Evolutionary conservation across 2,888 invertebrate genomes (phyloP).

Genomic region (Colletes collaris): DNA sequence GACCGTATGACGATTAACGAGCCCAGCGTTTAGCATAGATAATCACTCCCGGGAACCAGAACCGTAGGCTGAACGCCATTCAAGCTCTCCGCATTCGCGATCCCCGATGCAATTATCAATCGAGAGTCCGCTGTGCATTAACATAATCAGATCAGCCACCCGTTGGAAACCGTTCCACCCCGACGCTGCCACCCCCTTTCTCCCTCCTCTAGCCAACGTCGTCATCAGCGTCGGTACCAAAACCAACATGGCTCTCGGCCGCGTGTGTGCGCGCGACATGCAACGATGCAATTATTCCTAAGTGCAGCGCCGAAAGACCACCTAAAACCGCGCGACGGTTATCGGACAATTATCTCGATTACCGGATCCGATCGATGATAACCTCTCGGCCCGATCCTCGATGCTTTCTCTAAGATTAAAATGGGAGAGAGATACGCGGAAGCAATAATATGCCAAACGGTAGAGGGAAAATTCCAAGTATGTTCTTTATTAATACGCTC

Average conservation of each 20-base stretch:
- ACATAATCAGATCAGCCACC: constrained; percentile 77
- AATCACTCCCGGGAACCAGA: constrained; percentile 76
- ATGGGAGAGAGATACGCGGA: neutral
- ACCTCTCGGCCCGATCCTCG: neutral
- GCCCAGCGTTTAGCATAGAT: constrained; percentile 77
- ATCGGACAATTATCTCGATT: constrained; percentile 55
- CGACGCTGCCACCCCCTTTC: constrained; percentile 15
- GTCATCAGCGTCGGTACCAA: constrained; percentile 45
- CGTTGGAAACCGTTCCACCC: constrained; percentile 56
- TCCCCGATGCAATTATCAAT: constrained; percentile 78
- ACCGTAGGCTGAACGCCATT: constrained; percentile 62
- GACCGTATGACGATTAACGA: constrained; percentile 69
- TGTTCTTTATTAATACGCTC: neutral
- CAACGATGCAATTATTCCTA: constrained; percentile 63
- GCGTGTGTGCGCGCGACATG: constrained; percentile 33
- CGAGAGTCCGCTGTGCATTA: constrained; percentile 75
- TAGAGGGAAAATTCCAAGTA: constrained; percentile 4
- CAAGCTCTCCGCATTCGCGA: constrained; percentile 62
- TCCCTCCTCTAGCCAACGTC: constrained; percentile 30
- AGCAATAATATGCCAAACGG: constrained; percentile 1
- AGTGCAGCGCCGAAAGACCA: constrained; percentile 54
- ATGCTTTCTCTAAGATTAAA: constrained; percentile 46
- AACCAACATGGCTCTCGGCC: constrained; percentile 56
- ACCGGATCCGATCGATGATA: constrained; percentile 49
- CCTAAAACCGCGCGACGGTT: constrained; percentile 48